Base-by-base conservation (phyloP, 2,888 invertebrate species). In the Drosophila neotestacea region DNA sequence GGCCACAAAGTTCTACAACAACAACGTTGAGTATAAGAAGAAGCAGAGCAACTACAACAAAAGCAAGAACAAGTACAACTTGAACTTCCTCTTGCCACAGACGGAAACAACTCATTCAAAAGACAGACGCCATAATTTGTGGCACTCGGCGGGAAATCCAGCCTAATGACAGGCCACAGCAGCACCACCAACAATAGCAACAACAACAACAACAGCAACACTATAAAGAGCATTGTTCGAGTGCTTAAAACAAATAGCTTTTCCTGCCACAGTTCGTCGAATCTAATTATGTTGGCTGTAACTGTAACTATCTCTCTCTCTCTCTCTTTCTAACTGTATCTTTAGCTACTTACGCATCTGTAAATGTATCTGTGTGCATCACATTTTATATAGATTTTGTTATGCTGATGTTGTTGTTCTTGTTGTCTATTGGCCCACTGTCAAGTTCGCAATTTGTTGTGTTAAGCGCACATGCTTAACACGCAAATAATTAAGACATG, bases 401-500 rank as follows among this genome's bases (percentile, higher is more conserved):
- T 22, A 22, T 22, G 22, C 22, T 22, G 22, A 3, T 22, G 22
- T 22, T 22, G 22, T 22, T 22, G 22, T 3, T 46, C 16, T 28
- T 62, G 36, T 60, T 51, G 52, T 64, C 60, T 55, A 50, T 60
- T 28, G 59, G 34, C 28, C 44, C 68, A 51, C 30, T 76, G 79
- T 51, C 71, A 63, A 78, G 79, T 62, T 67, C 54, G 52, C 66
- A n/a, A 65, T 65, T 73, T 82, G 77, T 79, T 85, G 73, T 69
- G 68, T 68, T 85, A 77, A 79, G 71, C 76, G 67, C 79, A 77
- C 72, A 65, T 78, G 55, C 73, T 77, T 77, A 73, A 81, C 85
- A 81, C 69, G 79, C 70, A 79, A 85, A 85, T 85, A 85, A 81
- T 85, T 84, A 79, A 72, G 70, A 4, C 13, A n/a, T 16, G n/a